Percentiles rank a stretch among this genome's conserved stretches.
Conservation (phyloP, 2,113 vertebrate genomes). For the Campylomormyrus numenius region DNA sequence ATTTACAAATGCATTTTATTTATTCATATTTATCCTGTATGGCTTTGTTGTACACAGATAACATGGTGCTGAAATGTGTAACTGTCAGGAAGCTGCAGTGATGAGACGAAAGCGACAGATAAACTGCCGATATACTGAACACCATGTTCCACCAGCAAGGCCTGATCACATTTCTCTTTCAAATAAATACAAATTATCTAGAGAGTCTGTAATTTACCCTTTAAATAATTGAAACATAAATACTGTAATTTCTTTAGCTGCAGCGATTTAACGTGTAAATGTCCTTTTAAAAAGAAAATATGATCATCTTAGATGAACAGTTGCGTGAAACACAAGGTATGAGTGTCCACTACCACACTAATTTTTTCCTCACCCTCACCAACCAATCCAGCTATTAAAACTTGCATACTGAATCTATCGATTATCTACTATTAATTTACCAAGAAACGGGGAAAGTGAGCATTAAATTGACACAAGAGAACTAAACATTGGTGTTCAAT, state of each 20-base stretch:
- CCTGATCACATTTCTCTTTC: slow-evolving; percentile 13
- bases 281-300: slow-evolving; percentile 57
- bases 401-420: slow-evolving; percentile 59
- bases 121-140: neutral
- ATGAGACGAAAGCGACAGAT: slow-evolving; percentile 18
- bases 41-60: slow-evolving; percentile 50
- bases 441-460: slow-evolving; percentile 29
- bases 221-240: slow-evolving; percentile 46
- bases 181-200: slow-evolving; percentile 19
- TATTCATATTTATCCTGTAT: slow-evolving; percentile 46
- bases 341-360: slow-evolving; percentile 62
- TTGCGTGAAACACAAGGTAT: slow-evolving; percentile 51
- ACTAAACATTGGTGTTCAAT: slow-evolving; percentile 10
- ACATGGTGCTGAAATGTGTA: slow-evolving; percentile 27
- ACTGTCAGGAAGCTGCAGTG: slow-evolving; percentile 16
- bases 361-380: slow-evolving; percentile 46
- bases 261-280: slow-evolving; percentile 39
- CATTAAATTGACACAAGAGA: neutral
- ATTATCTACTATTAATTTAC: slow-evolving; percentile 58
- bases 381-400: slow-evolving; percentile 44
- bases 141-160: slow-evolving; percentile 2
- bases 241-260: slow-evolving; percentile 53
- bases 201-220: slow-evolving; percentile 9
- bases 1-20: slow-evolving; percentile 53
- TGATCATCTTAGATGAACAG: slow-evolving; percentile 61